Conservation (phyloP, 2,888 invertebrate genomes). For the Leptinotarsa peninsularis region DNA sequence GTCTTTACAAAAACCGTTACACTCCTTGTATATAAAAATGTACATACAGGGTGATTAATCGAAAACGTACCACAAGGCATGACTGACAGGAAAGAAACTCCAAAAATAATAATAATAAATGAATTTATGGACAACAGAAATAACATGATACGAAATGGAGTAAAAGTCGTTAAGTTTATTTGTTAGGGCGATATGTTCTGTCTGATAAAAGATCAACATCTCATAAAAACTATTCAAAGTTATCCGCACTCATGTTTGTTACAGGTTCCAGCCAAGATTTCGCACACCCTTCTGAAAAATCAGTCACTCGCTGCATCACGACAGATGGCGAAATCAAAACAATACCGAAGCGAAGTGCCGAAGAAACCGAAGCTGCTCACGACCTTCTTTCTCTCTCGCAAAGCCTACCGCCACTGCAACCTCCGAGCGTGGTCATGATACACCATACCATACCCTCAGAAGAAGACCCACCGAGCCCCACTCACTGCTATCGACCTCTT, state of each 20-base stretch:
- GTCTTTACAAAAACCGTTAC: too few relatives aligned
- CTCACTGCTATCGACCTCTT: slow-evolving; percentile 57
- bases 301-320: background rate
- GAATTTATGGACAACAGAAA: too few relatives aligned
- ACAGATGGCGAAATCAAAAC: slow-evolving; percentile 64
- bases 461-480: slow-evolving; percentile 60
- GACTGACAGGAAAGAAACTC: too few relatives aligned
- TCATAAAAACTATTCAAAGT: background rate
- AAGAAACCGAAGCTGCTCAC: slow-evolving; percentile 91
- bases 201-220: too few relatives aligned
- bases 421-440: slow-evolving; percentile 76
- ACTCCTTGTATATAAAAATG: too few relatives aligned
- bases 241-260: slow-evolving; percentile 36
- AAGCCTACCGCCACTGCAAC: slow-evolving; percentile 80
- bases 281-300: slow-evolving; percentile 42
- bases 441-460: slow-evolving; percentile 68
- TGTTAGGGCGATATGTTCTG: too few relatives aligned
- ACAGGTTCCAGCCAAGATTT: slow-evolving; percentile 59
- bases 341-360: slow-evolving; percentile 73
- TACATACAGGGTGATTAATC: too few relatives aligned
- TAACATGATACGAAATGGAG: too few relatives aligned
- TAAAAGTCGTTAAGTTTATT: too few relatives aligned
- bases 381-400: slow-evolving; percentile 82
- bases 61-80: too few relatives aligned
- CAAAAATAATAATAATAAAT: too few relatives aligned